Evolutionary conservation across 2,888 invertebrate species (phyloP).

Genomic region (Aproaerema taeniolella): DNA sequence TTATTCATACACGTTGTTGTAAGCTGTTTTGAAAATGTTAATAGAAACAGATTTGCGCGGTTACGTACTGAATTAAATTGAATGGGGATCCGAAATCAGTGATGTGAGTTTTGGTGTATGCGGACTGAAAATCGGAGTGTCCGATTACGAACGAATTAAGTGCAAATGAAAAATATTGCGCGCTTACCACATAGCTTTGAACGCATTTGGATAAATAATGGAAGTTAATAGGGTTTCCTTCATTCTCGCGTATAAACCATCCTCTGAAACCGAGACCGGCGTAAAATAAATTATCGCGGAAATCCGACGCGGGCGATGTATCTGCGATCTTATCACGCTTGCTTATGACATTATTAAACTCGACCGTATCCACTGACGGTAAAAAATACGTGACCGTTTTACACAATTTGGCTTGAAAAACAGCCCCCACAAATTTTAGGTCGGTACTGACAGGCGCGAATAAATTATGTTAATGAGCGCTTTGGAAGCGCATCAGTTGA

Average conservation of each 20-base stretch:
- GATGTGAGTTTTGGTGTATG: too few relatives aligned
- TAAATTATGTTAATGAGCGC: constrained; percentile 74
- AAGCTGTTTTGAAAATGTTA: too few relatives aligned
- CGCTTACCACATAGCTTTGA: background rate
- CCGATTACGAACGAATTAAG: too few relatives aligned
- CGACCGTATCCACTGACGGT: constrained; percentile 47
- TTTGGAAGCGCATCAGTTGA: constrained; percentile 69
- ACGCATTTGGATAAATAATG: background rate
- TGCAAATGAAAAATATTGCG: background rate
- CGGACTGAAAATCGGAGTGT: too few relatives aligned
- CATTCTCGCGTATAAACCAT: constrained; percentile 45
- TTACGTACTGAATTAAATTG: too few relatives aligned
- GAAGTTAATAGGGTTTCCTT: background rate
- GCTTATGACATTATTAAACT: constrained; percentile 73
- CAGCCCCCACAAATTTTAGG: constrained; percentile 68
- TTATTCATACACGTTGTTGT: too few relatives aligned
- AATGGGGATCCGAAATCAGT: too few relatives aligned
- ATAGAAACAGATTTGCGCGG: too few relatives aligned
- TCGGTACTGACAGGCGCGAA: constrained; percentile 68
- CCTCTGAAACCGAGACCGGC: constrained; percentile 46
- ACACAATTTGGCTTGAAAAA: constrained; percentile 63
- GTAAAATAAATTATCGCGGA: constrained; percentile 62
- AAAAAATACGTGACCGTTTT: constrained; percentile 73
- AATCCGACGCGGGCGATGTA: constrained; percentile 51
- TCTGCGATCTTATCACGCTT: constrained; percentile 57